Base-by-base conservation (phyloP, 2,797 vertebrate genomes). In the Australoheros facetus region DNA sequence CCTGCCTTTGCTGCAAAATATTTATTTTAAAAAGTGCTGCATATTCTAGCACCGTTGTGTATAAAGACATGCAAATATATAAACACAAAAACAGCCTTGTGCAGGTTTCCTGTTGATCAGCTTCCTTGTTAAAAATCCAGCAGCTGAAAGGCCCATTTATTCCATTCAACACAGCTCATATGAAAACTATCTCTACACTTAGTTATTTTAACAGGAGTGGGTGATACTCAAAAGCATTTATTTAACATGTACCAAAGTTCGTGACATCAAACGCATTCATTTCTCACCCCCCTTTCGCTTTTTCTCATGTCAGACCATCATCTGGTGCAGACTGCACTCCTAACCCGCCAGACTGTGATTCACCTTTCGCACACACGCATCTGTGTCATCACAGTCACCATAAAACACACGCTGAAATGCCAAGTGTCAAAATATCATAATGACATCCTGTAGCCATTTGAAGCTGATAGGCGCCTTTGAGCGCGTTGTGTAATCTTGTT, bases 271-370 rank as follows among this genome's bases (percentile, higher is more conserved):
- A 57, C 16, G 10, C 42, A 13, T 26, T 62, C 34, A 16, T 62
- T 28, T 30, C 37, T 45, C 14, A 28, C 23, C 17, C 17, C 11
- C 59, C 32, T 37, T n/a, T 42, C 4, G 19, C 13, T 17, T 55
- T 2, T 45, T 0, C 51, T 74, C 45, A n/a, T n/a, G 23, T 66
- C 37, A 57, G 2, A 23, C 53, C 51, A 56, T 82, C 56, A 37
- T 21, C 62, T 45, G 69, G 34, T 55, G 37, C 6, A 1, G 56
- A 55, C 8, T 28, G n/a, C 5, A 23, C 39, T 10, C 53, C 72
- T 16, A 30, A 19, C 37, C 74, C 13, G 75, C 42, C 59, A 76
- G 75, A 66, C 80, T 16, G 30, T 85, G 86, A 92, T 75, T 87
- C 83, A 87, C 64, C 58, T 75, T 79, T 79, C 28, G 75, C 76